Conservation (phyloP, 1,140 invertebrate species). For the Sitobion miscanthi region DNA sequence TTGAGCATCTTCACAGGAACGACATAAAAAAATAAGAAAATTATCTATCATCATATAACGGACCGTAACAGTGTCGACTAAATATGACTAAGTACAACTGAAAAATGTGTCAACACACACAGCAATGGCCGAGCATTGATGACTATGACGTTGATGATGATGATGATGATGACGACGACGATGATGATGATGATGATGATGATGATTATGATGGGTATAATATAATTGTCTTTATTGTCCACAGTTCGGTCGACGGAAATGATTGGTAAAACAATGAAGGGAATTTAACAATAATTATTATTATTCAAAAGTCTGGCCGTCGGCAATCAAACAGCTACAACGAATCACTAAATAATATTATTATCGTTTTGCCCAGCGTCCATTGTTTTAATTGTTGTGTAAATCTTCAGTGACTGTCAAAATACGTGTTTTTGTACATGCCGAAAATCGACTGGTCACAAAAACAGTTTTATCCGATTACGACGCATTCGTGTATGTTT, state of each 20-base stretch:
- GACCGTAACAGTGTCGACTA: not conserved
- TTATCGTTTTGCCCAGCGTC: not conserved
- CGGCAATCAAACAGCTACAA: not conserved
- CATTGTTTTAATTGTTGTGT: not conserved
- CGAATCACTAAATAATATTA: not conserved
- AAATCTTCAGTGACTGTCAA: not conserved
- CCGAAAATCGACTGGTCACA: not conserved
- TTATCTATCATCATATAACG: not conserved
- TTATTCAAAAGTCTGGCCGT: not conserved
- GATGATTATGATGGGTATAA: not conserved
- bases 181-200: not conserved
- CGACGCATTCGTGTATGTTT: not conserved
- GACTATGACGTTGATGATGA: not conserved
- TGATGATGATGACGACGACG: not conserved
- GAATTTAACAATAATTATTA: constrained; percentile 10
- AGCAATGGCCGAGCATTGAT: not conserved
- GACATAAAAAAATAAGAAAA: not conserved
- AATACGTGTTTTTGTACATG: constrained; percentile 2
- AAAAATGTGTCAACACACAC: no score
- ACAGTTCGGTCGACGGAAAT: not conserved
- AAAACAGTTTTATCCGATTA: constrained; percentile 25
- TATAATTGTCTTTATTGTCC: not conserved
- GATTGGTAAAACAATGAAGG: constrained; percentile 2
- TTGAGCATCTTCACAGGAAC: not conserved
- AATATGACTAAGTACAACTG: not conserved